phyloP scores from a whole-genome alignment of 2,797 vertebrate genomes.

The Diplodus sargus region DNA sequence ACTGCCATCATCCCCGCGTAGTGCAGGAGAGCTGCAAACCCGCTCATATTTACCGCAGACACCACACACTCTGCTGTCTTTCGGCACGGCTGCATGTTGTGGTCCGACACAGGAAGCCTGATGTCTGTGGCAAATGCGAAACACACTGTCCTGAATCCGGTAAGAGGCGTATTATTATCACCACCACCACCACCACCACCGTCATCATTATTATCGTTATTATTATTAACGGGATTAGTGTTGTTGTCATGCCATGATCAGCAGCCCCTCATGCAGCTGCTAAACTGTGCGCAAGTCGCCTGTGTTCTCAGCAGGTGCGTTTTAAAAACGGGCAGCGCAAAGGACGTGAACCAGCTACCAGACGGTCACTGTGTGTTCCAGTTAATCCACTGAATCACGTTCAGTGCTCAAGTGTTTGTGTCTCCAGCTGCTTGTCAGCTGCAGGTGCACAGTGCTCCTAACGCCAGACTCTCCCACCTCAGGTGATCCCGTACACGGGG shows the following conservation, averaged over 20 bases:
- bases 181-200: background rate
- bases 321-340: background rate
- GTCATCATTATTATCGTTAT: background rate
- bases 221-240: background rate
- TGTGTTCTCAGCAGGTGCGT: background rate
- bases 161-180: conserved; percentile 65
- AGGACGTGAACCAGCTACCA: background rate
- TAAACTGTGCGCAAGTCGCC: background rate
- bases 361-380: background rate
- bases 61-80: background rate
- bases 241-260: conserved; percentile 12
- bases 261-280: conserved; percentile 13
- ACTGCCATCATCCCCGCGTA: conserved; percentile 38
- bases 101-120: conserved; percentile 48
- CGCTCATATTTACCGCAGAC: conserved; percentile 10
- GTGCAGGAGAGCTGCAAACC: conserved; percentile 28
- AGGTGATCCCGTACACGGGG: conserved; percentile 92
- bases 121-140: conserved; percentile 87
- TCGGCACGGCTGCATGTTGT: conserved; percentile 52
- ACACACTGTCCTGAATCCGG: conserved; percentile 84
- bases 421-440: background rate
- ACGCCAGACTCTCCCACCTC: conserved; percentile 19
- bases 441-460: background rate
- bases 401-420: background rate
- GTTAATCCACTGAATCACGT: background rate